Conservation (phyloP, 1,140 invertebrate species). For the Subanguina moxae region DNA sequence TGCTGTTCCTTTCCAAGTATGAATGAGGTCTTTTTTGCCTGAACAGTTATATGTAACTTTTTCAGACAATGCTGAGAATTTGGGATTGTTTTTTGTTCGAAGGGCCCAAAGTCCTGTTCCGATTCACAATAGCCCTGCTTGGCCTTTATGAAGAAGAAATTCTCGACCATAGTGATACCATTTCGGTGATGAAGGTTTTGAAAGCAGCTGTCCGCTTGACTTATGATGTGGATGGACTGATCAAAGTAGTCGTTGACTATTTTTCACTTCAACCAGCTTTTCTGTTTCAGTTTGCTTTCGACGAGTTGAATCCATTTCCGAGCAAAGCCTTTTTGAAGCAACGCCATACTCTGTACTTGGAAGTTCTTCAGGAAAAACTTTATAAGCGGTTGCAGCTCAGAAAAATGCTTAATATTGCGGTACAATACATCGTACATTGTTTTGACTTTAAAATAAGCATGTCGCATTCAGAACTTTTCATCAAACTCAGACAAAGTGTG, state of each 20-base stretch:
- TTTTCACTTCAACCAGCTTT: background rate
- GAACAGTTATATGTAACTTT: slow-evolving; percentile 11
- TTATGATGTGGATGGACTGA: slow-evolving; percentile 63
- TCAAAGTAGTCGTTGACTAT: slow-evolving; percentile 57
- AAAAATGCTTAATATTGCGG: slow-evolving; percentile 44
- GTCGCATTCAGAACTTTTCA: background rate
- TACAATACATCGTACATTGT: background rate
- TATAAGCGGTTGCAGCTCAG: slow-evolving; percentile 59
- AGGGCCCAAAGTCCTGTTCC: slow-evolving; percentile 79
- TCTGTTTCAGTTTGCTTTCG: slow-evolving; percentile 61
- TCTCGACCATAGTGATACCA: slow-evolving; percentile 61
- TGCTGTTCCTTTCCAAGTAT: slow-evolving; percentile 63
- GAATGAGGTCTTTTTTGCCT: background rate
- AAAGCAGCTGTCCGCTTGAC: slow-evolving; percentile 63
- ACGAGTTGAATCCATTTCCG: slow-evolving; percentile 63
- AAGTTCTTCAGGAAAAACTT: slow-evolving; percentile 62
- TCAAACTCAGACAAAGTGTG: slow-evolving; percentile 43
- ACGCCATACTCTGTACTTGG: slow-evolving; percentile 63
- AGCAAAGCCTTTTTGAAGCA: slow-evolving; percentile 60
- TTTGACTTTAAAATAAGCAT: background rate
- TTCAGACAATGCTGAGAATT: slow-evolving; percentile 63
- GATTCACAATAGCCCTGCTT: slow-evolving; percentile 79
- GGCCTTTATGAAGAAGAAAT: slow-evolving; percentile 65
- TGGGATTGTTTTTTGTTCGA: slow-evolving; percentile 90
- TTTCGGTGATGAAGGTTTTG: slow-evolving; percentile 63